Conservation (phyloP, 2,888 invertebrate genomes). For the Prosapia bicincta region DNA sequence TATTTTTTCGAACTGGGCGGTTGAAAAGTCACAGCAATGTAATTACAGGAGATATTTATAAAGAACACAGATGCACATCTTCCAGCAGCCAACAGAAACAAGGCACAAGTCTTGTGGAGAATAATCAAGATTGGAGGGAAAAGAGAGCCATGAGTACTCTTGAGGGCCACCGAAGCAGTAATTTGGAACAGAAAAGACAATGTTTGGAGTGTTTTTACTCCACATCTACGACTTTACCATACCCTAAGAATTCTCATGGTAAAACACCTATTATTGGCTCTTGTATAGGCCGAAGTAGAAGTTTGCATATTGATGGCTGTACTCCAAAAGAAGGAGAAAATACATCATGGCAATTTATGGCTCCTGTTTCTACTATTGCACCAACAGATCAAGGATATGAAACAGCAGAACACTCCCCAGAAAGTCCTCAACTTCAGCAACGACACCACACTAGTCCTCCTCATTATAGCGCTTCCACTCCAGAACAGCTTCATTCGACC, state of each 20-base stretch:
- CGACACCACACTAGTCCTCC: neutral
- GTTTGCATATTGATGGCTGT: slow-evolving; percentile 23
- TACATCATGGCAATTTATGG: slow-evolving; percentile 27
- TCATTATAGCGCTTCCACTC: slow-evolving; percentile 18
- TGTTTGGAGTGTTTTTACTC: neutral
- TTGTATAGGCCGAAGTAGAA: slow-evolving; percentile 22
- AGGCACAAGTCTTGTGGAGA: neutral
- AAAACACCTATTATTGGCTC: neutral
- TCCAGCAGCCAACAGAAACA: slow-evolving; percentile 5
- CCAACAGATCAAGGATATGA: slow-evolving; percentile 28
- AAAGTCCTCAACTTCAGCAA: slow-evolving; percentile 26
- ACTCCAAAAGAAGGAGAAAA: slow-evolving; percentile 25
- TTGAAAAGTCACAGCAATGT: slow-evolving; percentile 17
- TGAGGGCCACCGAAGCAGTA: neutral
- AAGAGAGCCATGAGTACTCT: neutral
- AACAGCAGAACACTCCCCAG: slow-evolving; percentile 28
- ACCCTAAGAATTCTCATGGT: neutral
- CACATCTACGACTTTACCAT: slow-evolving; percentile 21
- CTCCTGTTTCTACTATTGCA: slow-evolving; percentile 15
- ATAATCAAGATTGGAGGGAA: neutral
- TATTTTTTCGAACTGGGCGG: slow-evolving; percentile 20
- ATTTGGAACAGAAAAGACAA: neutral
- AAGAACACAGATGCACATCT: neutral
- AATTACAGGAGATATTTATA: neutral
- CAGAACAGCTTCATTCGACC: slow-evolving; percentile 18